Percentiles rank a stretch among this genome's conserved stretches.
phyloP scores from a whole-genome alignment of 2,888 invertebrate species.

The Margaritifera margaritifera region DNA sequence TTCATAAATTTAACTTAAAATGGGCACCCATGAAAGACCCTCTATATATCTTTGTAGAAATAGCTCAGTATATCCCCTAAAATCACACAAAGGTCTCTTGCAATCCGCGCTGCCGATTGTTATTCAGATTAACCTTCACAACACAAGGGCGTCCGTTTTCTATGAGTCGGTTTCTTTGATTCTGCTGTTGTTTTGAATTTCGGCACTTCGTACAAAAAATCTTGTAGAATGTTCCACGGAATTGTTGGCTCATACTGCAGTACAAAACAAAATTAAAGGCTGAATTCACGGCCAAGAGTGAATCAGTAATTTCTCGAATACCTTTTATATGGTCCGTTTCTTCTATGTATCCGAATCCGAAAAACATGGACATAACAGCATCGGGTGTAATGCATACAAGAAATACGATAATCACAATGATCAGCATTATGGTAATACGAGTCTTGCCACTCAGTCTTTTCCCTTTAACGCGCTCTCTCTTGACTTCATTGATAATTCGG shows the following conservation, averaged over 20 bases:
- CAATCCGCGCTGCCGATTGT: too few species aligned
- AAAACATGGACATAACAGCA: slow-evolving; percentile 70
- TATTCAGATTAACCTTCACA: not conserved
- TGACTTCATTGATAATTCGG: slow-evolving; percentile 65
- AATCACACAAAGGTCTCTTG: not conserved
- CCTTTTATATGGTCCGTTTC: slow-evolving; percentile 65
- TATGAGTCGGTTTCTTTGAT: too few species aligned
- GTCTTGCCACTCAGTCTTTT: slow-evolving; percentile 65
- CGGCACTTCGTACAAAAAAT: slow-evolving; percentile 47
- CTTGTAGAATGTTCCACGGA: slow-evolving; percentile 63
- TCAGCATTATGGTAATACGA: slow-evolving; percentile 70
- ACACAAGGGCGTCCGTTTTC: not conserved
- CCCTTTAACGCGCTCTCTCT: slow-evolving; percentile 59
- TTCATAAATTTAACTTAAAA: too few species aligned
- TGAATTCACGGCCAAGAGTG: slow-evolving; percentile 68
- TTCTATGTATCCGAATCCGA: slow-evolving; percentile 70
- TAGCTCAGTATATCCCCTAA: too few species aligned
- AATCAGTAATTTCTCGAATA: slow-evolving; percentile 70
- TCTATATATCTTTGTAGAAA: too few species aligned
- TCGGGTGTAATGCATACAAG: slow-evolving; percentile 71
- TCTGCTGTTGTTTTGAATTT: too few species aligned
- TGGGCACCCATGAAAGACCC: too few species aligned
- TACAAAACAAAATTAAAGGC: slow-evolving; percentile 70
- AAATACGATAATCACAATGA: slow-evolving; percentile 69
- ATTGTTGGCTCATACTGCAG: slow-evolving; percentile 66